phyloP scores from a whole-genome alignment of 1,140 invertebrate species.

The Bombus polaris region DNA sequence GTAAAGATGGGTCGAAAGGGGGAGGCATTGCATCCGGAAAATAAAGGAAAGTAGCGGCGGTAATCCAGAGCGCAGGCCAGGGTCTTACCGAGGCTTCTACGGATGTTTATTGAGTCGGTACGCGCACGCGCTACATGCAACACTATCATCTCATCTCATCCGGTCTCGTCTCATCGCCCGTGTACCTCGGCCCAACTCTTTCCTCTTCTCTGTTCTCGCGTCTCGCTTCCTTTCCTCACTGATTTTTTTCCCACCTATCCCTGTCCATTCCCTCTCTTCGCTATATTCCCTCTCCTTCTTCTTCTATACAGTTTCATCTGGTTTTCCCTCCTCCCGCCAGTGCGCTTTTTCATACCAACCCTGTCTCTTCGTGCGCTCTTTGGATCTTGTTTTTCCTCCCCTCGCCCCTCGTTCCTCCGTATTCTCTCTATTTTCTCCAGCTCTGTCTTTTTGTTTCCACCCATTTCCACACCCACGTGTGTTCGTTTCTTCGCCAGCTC shows the following conservation, averaged over 20 bases:
- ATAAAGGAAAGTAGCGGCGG: slow-evolving; percentile 76
- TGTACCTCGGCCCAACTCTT: slow-evolving; percentile 50
- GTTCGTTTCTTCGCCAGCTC: not conserved
- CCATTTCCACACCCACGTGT: not conserved
- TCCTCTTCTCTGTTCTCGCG: not conserved
- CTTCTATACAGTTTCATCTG: slow-evolving; percentile 1
- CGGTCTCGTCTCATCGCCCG: slow-evolving; percentile 69
- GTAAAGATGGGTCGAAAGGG: slow-evolving; percentile 46
- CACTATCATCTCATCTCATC: slow-evolving; percentile 74
- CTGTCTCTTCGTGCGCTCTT: slow-evolving; percentile 22
- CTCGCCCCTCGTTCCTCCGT: not conserved
- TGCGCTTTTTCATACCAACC: not conserved
- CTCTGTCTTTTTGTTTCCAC: not conserved
- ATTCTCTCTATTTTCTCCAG: not conserved
- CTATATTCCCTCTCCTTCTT: slow-evolving; percentile 2
- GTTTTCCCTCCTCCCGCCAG: slow-evolving; percentile 10
- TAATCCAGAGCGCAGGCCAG: slow-evolving; percentile 79
- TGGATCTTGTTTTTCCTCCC: not conserved
- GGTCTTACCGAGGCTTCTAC: slow-evolving; percentile 77
- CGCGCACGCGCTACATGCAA: slow-evolving; percentile 75
- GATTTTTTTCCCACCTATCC: slow-evolving; percentile 38
- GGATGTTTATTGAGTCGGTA: slow-evolving; percentile 80
- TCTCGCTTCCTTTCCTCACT: slow-evolving; percentile 14
- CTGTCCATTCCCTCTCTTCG: not conserved
- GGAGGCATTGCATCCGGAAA: slow-evolving; percentile 69